Base-by-base conservation (phyloP, 2,888 invertebrate genomes). In the Stramonita haemastoma region DNA sequence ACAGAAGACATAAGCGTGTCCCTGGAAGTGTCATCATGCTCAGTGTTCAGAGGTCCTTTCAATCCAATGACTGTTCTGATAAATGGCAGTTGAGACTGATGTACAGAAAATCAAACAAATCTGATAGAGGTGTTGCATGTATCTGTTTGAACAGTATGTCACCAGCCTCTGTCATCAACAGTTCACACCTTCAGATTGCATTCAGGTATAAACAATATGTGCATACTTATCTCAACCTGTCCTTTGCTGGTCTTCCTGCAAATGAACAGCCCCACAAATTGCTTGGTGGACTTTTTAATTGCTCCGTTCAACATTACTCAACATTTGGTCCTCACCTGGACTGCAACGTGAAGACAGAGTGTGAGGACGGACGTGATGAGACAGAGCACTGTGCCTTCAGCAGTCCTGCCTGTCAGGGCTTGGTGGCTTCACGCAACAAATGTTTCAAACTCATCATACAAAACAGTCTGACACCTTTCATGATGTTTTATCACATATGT, bases 321-420 rank as follows among this genome's bases (percentile, higher is more conserved):
- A 32, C 13, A 4, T 88, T 88, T 22, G 22, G 60, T 26, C 56
- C 57, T 13, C 88, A 88, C 36, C 81, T 88, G 81, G 66, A 81
- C 26, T 88, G 88, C 32, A 81, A 88, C 81, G 26, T 81, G 60
- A 77, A 79, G 81, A 19, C 32, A 29, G 88, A 88, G 60, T 88
- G 88, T 79, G 77, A 88, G 1, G 81, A 60, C 6, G 88, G 81
- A 32, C 57, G 79, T 57, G 88, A 88, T 32, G 88, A 88, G 15
- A 57, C 84, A 57, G 84, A 85, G 26, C 57, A 57, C 84, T 85
- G 84, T 85, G 57, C 84, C 56, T 85, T 57, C 84, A 85, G 84
- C 57, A 57, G 57, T 29, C 57, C 84, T 5, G 84, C 6, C 13
- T 85, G 84, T 32, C 56, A 57, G 84, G 84, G 84, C 4, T 13